Evolutionary conservation across 2,113 vertebrate genomes (phyloP), one percentile per base, ranked within the genome.

Genomic region (Dicrurus megarhynchus): DNA sequence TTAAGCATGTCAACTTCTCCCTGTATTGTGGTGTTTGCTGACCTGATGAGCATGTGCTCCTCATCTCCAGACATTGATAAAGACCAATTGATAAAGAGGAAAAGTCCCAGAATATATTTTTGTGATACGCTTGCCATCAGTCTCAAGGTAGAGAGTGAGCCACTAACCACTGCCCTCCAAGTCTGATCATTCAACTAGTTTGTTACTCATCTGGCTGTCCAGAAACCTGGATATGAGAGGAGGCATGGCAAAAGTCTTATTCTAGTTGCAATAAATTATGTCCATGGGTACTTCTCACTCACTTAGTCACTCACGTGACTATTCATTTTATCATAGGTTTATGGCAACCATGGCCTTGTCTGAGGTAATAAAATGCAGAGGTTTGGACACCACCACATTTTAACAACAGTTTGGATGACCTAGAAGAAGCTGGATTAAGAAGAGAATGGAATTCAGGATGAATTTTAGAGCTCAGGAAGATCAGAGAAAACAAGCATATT

Each of bases 1-100:
- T 50, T 39, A 53, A 53, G 3, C 4, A 10, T 33, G 16, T 27
- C 8, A 50, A 10, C 35, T 67, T 74, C 42, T 71, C 16, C 44
- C 37, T 8, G 0, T 6, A 19, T 2, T 59, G 16, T 42, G 18
- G 7, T 59, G 26, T 68, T 47, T 84, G 27, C 18, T 87, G 39
- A 63, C 7, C 28, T 57, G 53, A 65, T 1, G 1, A 76, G 16
- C 17, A 61, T 0, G 0, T 39, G 8, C 7, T 61, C 39, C 21
- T 78, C 30, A 67, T n/a, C 18, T 28, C 9, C 52, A 67, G 21
- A 33, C n/a, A 52, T 1, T 63, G 39, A 35, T 9, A 71, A 46
- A 56, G 39, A 63, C 19, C 7, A 39, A 3, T 0, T 59, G 20
- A 78, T 56, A 83, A 88, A 83, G 23, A 82, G 6, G 57, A 60